Evolutionary conservation across 92 coral and sea anemone genomes (phyloP), one percentile per base, ranked within the genome.

Genomic region (Plumapathes pennacea): DNA sequence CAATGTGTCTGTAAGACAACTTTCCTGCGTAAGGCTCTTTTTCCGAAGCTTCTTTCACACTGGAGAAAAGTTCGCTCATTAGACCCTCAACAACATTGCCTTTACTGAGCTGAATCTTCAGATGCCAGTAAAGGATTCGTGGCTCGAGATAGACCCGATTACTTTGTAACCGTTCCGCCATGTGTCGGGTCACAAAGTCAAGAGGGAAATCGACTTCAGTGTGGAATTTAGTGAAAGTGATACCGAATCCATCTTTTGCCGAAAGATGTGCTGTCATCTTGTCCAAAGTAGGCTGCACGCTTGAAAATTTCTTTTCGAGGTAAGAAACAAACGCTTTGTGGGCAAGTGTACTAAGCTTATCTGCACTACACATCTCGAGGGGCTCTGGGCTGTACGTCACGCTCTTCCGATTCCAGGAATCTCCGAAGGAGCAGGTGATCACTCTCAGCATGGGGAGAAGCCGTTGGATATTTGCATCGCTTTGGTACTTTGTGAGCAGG

Each of bases 1-100:
- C 77, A 0, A 58, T 41, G 41, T 57, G 54, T 48, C 47, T 69
- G 45, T 69, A 69, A 11, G 77, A 69, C 27, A 69, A 38, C 32
- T 23, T 69, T 0, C 77, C 77, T 32, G 42, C 43, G 23, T 58
- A 69, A 17, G 77, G 77, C 57, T 69, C 77, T 33, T 37, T 58
- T 28, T 33, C 15, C 19, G 77, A 69, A 38, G 63, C 32, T 6
- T 14, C 31, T 2, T 31, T 19, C 15, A 69, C 77, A 4, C 46
- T 48, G n/a, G 29, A 10, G 2, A 57, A 45, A 7, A 69, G 50
- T 25, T 50, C 28, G 14, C 18, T 22, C 2, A 19, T 32, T 18
- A 17, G 15, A 29, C 37, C 60, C 24, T 27, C 14, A 9, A 12
- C 11, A 13, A 22, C 25, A 7, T 40, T 25, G 5, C 36, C 36